phyloP scores from a whole-genome alignment of 1,140 invertebrate genomes.

The Cheumatopsyche charites region DNA sequence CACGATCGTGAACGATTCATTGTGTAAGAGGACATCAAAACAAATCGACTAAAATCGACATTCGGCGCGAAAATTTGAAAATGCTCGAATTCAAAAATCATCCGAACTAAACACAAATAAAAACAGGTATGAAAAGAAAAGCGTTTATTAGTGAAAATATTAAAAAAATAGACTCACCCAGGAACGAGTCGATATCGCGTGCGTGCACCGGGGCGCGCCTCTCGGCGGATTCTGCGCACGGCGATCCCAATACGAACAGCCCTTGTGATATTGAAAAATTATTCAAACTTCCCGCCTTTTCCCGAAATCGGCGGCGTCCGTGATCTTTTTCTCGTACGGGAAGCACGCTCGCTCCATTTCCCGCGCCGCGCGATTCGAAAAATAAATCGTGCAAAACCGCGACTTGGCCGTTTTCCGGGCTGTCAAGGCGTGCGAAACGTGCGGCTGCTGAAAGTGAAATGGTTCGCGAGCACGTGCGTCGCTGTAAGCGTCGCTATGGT shows the following conservation, averaged over 20 bases:
- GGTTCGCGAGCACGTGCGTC: background rate
- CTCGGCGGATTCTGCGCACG: constrained; percentile 44
- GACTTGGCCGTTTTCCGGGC: background rate
- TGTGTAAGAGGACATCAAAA: too few relatives aligned
- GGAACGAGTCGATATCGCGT: constrained; percentile 36
- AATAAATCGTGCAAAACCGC: background rate
- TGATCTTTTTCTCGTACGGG: constrained; percentile 16
- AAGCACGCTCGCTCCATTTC: constrained; percentile 23
- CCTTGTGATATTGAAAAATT: too few relatives aligned
- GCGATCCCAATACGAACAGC: background rate
- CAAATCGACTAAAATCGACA: too few relatives aligned
- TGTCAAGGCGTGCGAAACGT: background rate
- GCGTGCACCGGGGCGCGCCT: constrained; percentile 38
- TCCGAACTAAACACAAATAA: background rate
- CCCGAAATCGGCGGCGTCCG: background rate
- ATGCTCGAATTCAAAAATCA: background rate
- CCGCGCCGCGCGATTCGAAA: background rate
- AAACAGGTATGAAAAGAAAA: too few relatives aligned
- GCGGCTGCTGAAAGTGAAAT: constrained; percentile 14
- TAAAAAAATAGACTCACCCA: constrained; percentile 38
- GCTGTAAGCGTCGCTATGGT: background rate
- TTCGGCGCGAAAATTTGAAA: too few relatives aligned
- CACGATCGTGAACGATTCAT: too few relatives aligned
- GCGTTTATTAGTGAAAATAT: too few relatives aligned
- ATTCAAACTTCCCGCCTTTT: background rate